Percentiles rank a stretch among this genome's conserved stretches.
These are phyloP conservation scores for Oligia strigilis DNA, from an alignment of 2,888 invertebrate genomes.

Conservation along the genomic window DNA sequence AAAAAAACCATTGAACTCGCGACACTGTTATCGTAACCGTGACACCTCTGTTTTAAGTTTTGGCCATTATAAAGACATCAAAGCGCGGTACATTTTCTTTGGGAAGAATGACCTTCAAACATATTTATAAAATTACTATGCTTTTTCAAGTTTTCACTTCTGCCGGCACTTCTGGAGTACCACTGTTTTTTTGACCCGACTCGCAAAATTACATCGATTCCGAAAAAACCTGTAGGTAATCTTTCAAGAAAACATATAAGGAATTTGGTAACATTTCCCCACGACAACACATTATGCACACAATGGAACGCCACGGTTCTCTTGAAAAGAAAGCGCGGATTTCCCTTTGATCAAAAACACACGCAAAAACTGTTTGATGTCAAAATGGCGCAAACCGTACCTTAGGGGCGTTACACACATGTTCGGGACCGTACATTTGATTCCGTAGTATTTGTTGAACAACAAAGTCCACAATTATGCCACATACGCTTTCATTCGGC, in stretches of 20 bases:
- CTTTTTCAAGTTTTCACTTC: too few relatives aligned
- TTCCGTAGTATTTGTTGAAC: neutral
- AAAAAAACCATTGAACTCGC: too few relatives aligned
- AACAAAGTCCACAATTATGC: neutral
- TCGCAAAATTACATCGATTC: neutral
- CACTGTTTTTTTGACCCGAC: too few relatives aligned
- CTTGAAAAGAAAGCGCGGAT: constrained; percentile 37
- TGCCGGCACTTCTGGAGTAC: too few relatives aligned
- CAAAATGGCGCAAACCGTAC: constrained; percentile 42
- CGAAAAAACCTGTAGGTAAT: neutral
- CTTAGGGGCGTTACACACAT: neutral
- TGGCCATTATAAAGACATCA: too few relatives aligned
- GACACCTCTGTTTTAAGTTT: too few relatives aligned
- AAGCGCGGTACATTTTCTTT: too few relatives aligned
- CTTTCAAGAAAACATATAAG: constrained; percentile 18
- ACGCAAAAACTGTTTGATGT: constrained; percentile 57
- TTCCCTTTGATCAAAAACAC: constrained; percentile 57
- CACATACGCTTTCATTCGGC: neutral
- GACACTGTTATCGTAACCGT: too few relatives aligned
- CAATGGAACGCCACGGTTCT: constrained; percentile 29
- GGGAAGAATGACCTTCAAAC: too few relatives aligned
- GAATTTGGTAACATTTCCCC: constrained; percentile 12
- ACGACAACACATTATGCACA: constrained; percentile 1
- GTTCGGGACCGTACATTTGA: neutral
- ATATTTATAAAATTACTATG: too few relatives aligned